phyloP scores from a whole-genome alignment of 2,113 vertebrate genomes.

The Sander vitreus region DNA sequence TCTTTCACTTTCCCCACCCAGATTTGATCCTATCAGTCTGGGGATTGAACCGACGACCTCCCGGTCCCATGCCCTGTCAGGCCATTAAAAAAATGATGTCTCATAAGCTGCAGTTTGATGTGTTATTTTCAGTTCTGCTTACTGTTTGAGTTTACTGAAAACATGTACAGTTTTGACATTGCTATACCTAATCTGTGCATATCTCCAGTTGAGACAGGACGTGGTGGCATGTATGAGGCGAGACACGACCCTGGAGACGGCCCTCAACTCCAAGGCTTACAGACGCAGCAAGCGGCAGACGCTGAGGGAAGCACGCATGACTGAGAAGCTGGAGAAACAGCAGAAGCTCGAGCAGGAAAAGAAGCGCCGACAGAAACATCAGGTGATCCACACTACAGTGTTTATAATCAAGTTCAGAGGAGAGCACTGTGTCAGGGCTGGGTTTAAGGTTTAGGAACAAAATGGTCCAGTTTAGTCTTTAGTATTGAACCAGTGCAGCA shows the following conservation, averaged over 20 bases:
- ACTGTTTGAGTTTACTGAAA: not conserved
- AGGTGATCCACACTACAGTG: slow-evolving; percentile 81
- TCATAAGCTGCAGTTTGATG: not conserved
- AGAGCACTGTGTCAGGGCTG: not conserved
- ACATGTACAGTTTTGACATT: not conserved
- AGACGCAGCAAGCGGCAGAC: slow-evolving; percentile 98
- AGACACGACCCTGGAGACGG: slow-evolving; percentile 96
- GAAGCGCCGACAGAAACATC: slow-evolving; percentile 98
- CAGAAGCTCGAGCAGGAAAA: slow-evolving; percentile 99
- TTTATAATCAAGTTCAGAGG: not conserved
- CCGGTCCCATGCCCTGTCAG: no score
- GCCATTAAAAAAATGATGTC: no score
- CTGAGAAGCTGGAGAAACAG: slow-evolving; percentile 98
- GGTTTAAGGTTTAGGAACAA: not conserved
- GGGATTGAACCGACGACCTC: no score
- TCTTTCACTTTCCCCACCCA: no score
- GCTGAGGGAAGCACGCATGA: slow-evolving; percentile 96
- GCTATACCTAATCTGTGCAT: not conserved
- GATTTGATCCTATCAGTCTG: no score
- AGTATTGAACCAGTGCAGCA: not conserved
- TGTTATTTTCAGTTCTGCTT: not conserved
- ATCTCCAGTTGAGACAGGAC: slow-evolving; percentile 92
- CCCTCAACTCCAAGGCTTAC: slow-evolving; percentile 98
- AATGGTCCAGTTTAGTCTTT: not conserved
- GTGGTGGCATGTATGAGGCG: slow-evolving; percentile 98